Base-by-base conservation (phyloP, 2,113 vertebrate genomes). In the Gobius niger region DNA sequence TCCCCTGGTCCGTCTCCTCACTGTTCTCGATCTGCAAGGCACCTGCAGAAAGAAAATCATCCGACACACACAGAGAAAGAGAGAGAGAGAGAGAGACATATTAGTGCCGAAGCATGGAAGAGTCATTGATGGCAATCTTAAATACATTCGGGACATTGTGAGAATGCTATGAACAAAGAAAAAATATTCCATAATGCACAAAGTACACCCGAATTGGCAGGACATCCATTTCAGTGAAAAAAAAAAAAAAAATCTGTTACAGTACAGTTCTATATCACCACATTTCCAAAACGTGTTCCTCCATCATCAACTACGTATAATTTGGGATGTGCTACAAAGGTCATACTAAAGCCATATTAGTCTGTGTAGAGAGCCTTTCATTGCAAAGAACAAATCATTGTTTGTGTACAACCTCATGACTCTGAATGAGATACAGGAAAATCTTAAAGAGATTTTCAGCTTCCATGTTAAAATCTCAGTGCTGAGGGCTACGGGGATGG, bases 1-100 rank as follows among this genome's bases (percentile, higher is more conserved):
- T 99, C 89, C 98, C 98, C 93, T 99, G 98, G 92, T 99, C 98
- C 0, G 97, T 98, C 92, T 99, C 98, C 85, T 99, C 98, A 6
- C 96, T 99, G 94, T 96, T 98, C 82, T 99, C 97, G 0, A 99
- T 99, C 94, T 99, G 97, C 88, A 99, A 93, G 83, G 96, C 98
- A 87, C 98, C 98, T 97, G 93, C 76, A 84, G 77, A 88, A 75
- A 77, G 60, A 90, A 85, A 71, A 67, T 65, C 82, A 85, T 56
- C 10, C 44, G 34, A 60, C 49, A 76, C 73, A 80, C 56, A 77
- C 10, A 73, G 53, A 60, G 41, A 77, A 56, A 78, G 53, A 65
- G 9, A 64, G 40, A n/a, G n/a, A n/a, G n/a, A 76, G 18, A 85
- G 44, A 76, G 13, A 72, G 24, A 81, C 74, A 44, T 69, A 65